Percentiles rank a stretch among this genome's conserved stretches.
These are phyloP conservation scores for Heliconius hewitsoni DNA, from an alignment of 1,140 invertebrate species.

Conservation along the genomic window DNA sequence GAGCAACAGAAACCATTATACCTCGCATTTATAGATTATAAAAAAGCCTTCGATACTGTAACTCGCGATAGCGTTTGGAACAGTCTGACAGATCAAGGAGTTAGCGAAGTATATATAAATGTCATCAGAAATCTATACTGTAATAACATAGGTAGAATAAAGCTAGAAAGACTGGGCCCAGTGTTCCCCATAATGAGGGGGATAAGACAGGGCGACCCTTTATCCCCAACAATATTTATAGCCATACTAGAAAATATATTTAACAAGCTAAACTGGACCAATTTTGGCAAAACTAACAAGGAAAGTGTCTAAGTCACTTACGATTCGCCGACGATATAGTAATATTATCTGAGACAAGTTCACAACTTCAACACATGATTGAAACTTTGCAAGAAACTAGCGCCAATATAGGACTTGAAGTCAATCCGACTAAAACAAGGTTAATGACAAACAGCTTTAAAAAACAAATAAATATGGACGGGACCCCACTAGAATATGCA, in stretches of 20 bases:
- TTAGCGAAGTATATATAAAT: too few species aligned
- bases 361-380: slow-evolving; percentile 35
- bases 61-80: slow-evolving; percentile 17
- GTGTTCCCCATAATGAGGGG: too few species aligned
- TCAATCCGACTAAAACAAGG: slow-evolving; percentile 24
- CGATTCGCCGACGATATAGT: slow-evolving; percentile 38
- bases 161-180: too few species aligned
- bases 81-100: slow-evolving; percentile 14
- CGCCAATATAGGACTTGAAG: slow-evolving; percentile 26
- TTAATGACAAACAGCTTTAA: slow-evolving; percentile 35
- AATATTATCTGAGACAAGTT: slow-evolving; percentile 24
- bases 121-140: too few species aligned
- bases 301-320: slow-evolving; percentile 35
- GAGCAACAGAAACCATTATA: slow-evolving; percentile 19
- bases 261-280: slow-evolving; percentile 26
- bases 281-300: slow-evolving; percentile 24
- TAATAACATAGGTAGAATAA: too few species aligned
- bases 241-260: slow-evolving; percentile 6
- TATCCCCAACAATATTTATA: too few species aligned
- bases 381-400: slow-evolving; percentile 30
- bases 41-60: slow-evolving; percentile 15
- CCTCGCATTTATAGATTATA: slow-evolving; percentile 23
- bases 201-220: too few species aligned
- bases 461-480: slow-evolving; percentile 28
- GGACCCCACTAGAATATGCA: slow-evolving; percentile 29